Conservation (phyloP, 2,797 vertebrate genomes). For the Remorina albescens region DNA sequence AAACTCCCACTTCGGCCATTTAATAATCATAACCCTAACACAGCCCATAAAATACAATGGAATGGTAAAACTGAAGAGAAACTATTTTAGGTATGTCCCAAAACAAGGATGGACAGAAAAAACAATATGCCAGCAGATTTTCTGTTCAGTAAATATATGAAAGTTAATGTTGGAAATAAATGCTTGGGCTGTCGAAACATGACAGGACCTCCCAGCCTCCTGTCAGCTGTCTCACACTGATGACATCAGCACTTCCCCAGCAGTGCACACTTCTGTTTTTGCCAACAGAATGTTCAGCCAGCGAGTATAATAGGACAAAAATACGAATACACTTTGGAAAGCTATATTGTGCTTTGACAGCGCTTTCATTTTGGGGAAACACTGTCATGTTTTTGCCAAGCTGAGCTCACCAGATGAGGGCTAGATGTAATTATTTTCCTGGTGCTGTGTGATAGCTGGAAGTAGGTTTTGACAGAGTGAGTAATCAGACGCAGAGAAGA, state of each 20-base stretch:
- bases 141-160: conserved; percentile 24
- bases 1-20: neutral
- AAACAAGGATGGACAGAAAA: conserved; percentile 5
- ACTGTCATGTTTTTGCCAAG: conserved; percentile 7
- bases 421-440: conserved; percentile 31
- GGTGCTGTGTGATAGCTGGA: neutral
- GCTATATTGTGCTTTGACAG: conserved; percentile 44
- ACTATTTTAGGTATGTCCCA: neutral
- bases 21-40: too few relatives aligned
- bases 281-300: conserved; percentile 29
- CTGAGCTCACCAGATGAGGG: conserved; percentile 1
- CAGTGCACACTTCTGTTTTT: neutral
- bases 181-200: conserved; percentile 44
- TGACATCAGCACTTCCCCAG: conserved; percentile 65
- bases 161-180: conserved; percentile 38
- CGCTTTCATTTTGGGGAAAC: conserved; percentile 31
- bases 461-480: conserved; percentile 16
- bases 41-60: neutral
- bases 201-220: conserved; percentile 35
- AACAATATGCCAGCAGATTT: conserved; percentile 23
- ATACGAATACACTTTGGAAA: conserved; percentile 10
- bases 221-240: conserved; percentile 52
- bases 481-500: conserved; percentile 11
- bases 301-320: conserved; percentile 42
- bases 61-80: neutral